These are phyloP conservation scores for Rhea pennata DNA, from an alignment of 2,113 vertebrate species.

Conservation along the genomic window DNA sequence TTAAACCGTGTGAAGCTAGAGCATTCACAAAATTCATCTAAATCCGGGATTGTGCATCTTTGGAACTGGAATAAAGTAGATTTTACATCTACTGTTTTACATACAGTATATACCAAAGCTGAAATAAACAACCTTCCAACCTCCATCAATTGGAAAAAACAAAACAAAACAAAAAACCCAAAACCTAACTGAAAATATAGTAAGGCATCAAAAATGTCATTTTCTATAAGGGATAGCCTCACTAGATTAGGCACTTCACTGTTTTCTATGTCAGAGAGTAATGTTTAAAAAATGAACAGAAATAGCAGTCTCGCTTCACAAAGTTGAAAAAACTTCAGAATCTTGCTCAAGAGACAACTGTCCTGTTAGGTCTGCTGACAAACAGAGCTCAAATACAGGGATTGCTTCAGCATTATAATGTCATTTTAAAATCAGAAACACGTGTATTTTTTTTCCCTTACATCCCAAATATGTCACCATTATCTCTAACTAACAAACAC, in stretches of 20 bases:
- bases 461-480: background rate
- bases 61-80: background rate
- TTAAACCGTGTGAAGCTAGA: background rate
- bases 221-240: background rate
- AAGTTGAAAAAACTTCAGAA: background rate
- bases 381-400: background rate
- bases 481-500: background rate
- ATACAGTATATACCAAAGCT: background rate
- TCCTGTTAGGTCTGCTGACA: background rate
- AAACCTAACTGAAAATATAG: too few relatives aligned
- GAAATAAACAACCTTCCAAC: background rate
- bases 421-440: background rate
- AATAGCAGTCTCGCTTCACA: background rate
- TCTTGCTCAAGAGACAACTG: background rate
- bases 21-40: background rate
- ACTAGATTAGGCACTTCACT: accelerated
- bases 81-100: accelerated
- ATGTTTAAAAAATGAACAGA: background rate
- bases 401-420: background rate
- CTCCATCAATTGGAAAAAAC: background rate
- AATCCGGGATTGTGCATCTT: background rate
- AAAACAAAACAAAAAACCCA: too few relatives aligned
- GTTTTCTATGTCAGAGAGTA: accelerated
- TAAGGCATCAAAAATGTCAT: accelerated
- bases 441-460: background rate